Conservation (phyloP, 2,888 invertebrate species). For the Machimus rusticus region DNA sequence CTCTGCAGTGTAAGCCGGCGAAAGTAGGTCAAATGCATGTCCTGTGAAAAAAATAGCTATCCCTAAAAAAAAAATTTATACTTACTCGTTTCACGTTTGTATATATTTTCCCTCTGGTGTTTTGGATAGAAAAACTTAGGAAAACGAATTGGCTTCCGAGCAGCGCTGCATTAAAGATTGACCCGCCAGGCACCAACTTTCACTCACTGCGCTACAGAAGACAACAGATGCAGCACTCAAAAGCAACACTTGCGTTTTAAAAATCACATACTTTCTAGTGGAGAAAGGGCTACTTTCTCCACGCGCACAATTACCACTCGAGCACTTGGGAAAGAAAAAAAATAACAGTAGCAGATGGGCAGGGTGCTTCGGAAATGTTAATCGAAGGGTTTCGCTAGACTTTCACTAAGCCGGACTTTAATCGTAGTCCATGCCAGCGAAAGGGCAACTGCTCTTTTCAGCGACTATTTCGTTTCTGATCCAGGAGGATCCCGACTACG, state of each 20-base stretch:
- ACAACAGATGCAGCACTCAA: conserved; percentile 6
- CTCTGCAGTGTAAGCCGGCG: not conserved
- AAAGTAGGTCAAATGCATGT: conserved; percentile 26
- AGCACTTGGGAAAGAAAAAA: not conserved
- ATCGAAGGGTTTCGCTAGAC: not conserved
- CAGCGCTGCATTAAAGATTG: conserved; percentile 1
- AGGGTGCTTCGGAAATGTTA: not conserved
- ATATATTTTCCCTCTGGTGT: not conserved
- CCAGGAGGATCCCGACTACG: not conserved
- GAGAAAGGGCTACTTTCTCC: not conserved
- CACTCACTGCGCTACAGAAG: not conserved
- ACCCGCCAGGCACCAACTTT: conserved; percentile 23
- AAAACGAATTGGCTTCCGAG: not conserved
- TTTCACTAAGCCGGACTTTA: not conserved
- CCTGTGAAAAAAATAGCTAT: not conserved
- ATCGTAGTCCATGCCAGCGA: not conserved
- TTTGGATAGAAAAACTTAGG: not conserved
- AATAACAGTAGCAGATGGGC: not conserved
- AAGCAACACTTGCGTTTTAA: conserved; percentile 3
- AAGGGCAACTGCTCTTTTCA: not conserved
- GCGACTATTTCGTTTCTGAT: not conserved
- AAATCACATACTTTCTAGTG: conserved; percentile 3
- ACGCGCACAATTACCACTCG: not conserved
- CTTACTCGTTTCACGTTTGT: not conserved
- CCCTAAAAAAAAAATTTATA: not conserved